These are phyloP conservation scores for Cygnus buccinator DNA, from an alignment of 2,113 vertebrate species.

Conservation along the genomic window DNA sequence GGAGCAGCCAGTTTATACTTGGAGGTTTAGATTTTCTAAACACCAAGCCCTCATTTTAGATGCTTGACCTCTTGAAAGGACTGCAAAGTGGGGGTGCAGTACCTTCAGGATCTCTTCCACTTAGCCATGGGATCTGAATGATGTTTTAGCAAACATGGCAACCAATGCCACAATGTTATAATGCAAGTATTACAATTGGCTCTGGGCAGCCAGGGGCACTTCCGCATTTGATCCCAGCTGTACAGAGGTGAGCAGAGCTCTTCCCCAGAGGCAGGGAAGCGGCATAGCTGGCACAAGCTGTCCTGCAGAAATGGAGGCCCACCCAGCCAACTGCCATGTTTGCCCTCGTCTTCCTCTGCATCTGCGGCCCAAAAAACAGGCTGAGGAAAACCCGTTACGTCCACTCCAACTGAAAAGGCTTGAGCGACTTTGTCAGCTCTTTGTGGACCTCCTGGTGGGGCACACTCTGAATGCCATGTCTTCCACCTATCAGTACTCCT, in stretches of 20 bases:
- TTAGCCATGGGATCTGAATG: neutral
- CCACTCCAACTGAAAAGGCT: neutral
- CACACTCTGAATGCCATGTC: neutral
- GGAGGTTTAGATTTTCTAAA: neutral
- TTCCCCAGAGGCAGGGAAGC: neutral
- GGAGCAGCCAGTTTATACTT: neutral
- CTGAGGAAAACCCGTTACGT: neutral
- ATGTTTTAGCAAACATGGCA: neutral
- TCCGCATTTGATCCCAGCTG: neutral
- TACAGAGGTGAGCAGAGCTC: neutral
- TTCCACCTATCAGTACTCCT: neutral
- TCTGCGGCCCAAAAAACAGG: neutral
- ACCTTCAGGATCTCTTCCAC: neutral
- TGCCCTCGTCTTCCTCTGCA: neutral
- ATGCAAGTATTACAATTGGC: neutral
- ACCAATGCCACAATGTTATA: neutral
- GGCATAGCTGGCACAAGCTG: neutral
- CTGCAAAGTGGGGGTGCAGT: rapidly evolving
- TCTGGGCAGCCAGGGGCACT: neutral
- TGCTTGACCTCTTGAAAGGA: neutral
- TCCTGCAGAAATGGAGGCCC: neutral
- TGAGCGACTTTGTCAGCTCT: neutral
- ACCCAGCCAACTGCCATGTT: neutral
- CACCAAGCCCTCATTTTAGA: neutral
- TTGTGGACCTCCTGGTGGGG: neutral